Conservation (phyloP, 2,888 invertebrate species). For the Himalopsyche anomala region DNA sequence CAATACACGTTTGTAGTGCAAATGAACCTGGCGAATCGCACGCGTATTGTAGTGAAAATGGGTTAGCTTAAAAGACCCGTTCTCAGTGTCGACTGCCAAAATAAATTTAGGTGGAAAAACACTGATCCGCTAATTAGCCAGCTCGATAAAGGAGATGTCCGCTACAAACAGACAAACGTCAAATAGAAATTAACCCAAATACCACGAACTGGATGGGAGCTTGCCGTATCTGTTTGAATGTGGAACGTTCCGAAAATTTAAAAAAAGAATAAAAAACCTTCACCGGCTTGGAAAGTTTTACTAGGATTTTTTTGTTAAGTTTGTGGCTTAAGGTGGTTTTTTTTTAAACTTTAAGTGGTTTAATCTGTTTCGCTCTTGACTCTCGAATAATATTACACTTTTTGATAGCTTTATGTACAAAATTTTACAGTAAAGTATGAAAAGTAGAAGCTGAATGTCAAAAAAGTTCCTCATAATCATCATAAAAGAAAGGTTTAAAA, state of each 20-base stretch:
- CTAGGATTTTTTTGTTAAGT: slow-evolving; percentile 18
- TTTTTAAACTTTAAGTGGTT: neutral
- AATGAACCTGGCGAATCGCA: neutral
- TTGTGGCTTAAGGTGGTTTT: neutral
- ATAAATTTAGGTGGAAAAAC: slow-evolving; percentile 41
- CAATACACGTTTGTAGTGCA: neutral
- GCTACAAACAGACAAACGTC: neutral
- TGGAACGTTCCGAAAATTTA: slow-evolving; percentile 15
- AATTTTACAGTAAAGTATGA: neutral
- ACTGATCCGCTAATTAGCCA: slow-evolving; percentile 33
- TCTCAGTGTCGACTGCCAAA: slow-evolving; percentile 29
- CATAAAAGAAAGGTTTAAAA: too few relatives aligned
- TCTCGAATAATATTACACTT: neutral
- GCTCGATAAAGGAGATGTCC: slow-evolving; percentile 40
- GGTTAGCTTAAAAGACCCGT: neutral
- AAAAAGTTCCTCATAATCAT: too few relatives aligned
- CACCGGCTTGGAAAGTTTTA: slow-evolving; percentile 41
- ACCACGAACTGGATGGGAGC: slow-evolving; percentile 5
- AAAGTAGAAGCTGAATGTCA: too few relatives aligned
- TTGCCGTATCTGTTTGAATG: slow-evolving; percentile 16
- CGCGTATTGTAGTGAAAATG: neutral
- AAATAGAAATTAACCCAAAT: slow-evolving; percentile 36
- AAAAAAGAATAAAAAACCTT: slow-evolving; percentile 25
- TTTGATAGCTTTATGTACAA: slow-evolving; percentile 22
- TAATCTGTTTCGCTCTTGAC: slow-evolving; percentile 18